These are phyloP conservation scores for Drosophila nr. perissopoda DNA, from an alignment of 2,888 invertebrate genomes.

Conservation along the genomic window DNA sequence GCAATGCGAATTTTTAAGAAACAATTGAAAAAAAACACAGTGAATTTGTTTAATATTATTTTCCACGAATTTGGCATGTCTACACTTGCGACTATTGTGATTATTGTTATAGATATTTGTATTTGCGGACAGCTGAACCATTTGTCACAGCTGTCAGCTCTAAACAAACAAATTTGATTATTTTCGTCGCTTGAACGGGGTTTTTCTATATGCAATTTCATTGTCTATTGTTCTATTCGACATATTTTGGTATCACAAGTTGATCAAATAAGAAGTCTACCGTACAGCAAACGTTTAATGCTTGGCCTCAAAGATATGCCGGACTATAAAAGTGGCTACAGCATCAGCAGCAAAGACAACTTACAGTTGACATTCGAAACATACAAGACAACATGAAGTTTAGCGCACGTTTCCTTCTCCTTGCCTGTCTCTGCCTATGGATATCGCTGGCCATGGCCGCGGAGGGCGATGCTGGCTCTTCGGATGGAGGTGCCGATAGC, in stretches of 20 bases:
- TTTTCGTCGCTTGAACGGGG: conserved; percentile 3
- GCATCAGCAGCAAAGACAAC: conserved; percentile 11
- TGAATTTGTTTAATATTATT: not conserved
- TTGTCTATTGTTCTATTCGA: conserved; percentile 25
- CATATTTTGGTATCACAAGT: conserved; percentile 40
- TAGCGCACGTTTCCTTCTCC: conserved; percentile 30
- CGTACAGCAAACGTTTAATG: conserved; percentile 1
- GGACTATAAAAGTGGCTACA: conserved; percentile 42
- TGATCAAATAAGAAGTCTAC: conserved; percentile 42
- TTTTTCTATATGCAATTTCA: not conserved
- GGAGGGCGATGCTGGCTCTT: not conserved
- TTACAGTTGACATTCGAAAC: conserved; percentile 20
- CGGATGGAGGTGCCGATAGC: not conserved
- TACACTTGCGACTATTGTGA: not conserved
- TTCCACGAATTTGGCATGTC: not conserved
- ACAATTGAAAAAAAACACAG: not conserved
- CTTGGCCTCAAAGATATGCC: not conserved
- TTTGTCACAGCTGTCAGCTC: conserved; percentile 10
- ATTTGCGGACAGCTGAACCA: conserved; percentile 1
- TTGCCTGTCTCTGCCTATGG: conserved; percentile 43
- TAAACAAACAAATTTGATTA: not conserved
- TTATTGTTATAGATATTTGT: not conserved
- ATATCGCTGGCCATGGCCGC: conserved; percentile 10
- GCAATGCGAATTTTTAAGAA: not conserved
- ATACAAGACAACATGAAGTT: conserved; percentile 44